These are phyloP conservation scores for Phaedon cochleariae DNA, from an alignment of 2,888 invertebrate species.

Conservation along the genomic window DNA sequence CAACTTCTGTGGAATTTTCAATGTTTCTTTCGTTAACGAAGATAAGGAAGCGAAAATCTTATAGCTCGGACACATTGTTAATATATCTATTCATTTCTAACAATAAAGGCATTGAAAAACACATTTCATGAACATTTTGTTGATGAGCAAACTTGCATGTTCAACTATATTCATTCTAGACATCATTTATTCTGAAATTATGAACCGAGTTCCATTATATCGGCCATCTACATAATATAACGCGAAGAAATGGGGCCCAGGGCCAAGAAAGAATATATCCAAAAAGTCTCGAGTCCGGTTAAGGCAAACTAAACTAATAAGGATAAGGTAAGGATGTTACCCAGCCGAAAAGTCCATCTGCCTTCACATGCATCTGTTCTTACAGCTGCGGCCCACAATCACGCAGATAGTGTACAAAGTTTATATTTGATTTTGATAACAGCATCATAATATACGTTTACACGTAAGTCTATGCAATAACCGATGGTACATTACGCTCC, in stretches of 20 bases:
- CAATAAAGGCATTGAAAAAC: too few relatives aligned
- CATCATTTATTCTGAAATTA: too few relatives aligned
- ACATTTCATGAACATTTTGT: too few relatives aligned
- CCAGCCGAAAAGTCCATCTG: slow-evolving; percentile 49
- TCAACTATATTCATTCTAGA: too few relatives aligned
- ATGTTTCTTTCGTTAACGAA: too few relatives aligned
- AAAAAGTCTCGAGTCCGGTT: slow-evolving; percentile 38
- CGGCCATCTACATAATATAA: not conserved
- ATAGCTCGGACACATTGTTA: too few relatives aligned
- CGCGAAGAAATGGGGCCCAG: slow-evolving; percentile 15
- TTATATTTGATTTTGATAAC: slow-evolving; percentile 55
- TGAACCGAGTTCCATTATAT: not conserved
- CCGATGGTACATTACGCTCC: not conserved
- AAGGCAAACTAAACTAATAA: slow-evolving; percentile 38
- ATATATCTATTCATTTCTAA: too few relatives aligned
- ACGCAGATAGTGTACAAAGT: slow-evolving; percentile 51
- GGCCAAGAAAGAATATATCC: slow-evolving; percentile 21
- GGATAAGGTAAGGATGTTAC: slow-evolving; percentile 41
- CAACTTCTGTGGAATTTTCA: too few relatives aligned
- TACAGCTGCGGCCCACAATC: slow-evolving; percentile 56
- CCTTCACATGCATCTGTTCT: slow-evolving; percentile 54
- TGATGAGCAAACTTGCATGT: too few relatives aligned
- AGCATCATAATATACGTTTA: slow-evolving; percentile 30
- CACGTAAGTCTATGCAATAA: not conserved
- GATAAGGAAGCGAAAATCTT: too few relatives aligned